Evolutionary conservation across 2,888 invertebrate genomes (phyloP), one percentile per base, ranked within the genome.

Genomic region (Drosophila melanosoma): DNA sequence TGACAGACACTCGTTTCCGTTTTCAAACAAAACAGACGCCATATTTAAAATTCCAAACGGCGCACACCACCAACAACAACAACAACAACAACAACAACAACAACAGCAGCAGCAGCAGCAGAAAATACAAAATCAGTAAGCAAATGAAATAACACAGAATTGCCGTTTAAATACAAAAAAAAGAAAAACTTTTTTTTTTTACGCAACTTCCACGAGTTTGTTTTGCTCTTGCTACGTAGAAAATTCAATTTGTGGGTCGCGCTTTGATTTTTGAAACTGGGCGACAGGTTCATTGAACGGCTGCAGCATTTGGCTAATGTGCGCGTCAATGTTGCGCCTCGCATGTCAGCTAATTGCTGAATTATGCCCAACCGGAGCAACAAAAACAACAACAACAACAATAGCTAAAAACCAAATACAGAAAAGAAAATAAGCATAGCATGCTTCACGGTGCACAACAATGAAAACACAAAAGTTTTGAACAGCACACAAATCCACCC

Each of bases 11-110:
- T 87, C 81, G 91, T 89, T 87, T 87, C 87, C 87, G 90, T 82
- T 87, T 87, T 81, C 79, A 87, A 90, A 90, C 90, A 87, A 87
- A 87, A 81, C 90, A 89, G 91, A 87, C 87, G 87, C 87, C 87
- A 90, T 90, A 87, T 87, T 87, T 87, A 89, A 87, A 89, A 87
- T 90, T 90, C 90, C 88, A 69, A 89, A 82, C 76, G 73, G 87
- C 76, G 56, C 61, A 59, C 81, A 62, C 35, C 69, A 69, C 32
- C 40, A 75, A 63, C 60, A 74, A 42, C 42, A 54, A 51, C 58
- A 65, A 35, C 58, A 73, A 23, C 52, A 69, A 45, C 69, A 76
- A 17, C 66, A 67, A 49, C 35, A 73, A 48, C 40, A 75, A 63
- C 60, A 74, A 42, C 42, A 54, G 45, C 58, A 65, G 32, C 58